phyloP scores from a whole-genome alignment of 1,140 invertebrate species.

The Drosophila lacertosa region DNA sequence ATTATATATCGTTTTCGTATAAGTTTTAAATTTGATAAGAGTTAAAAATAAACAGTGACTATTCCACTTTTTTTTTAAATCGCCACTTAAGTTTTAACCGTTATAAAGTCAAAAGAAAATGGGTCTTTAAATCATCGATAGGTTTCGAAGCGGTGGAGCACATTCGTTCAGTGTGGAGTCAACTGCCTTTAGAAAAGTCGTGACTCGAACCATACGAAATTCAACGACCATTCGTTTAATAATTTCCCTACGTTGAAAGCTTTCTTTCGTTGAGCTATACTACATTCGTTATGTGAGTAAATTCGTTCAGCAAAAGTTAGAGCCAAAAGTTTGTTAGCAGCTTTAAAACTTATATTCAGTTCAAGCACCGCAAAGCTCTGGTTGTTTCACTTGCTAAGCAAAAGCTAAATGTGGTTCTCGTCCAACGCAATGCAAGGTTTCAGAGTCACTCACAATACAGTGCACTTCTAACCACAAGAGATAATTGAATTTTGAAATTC shows the following conservation, averaged over 20 bases:
- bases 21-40: too few species aligned
- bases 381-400: neutral
- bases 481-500: constrained; percentile 17
- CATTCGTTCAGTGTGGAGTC: neutral
- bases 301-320: neutral
- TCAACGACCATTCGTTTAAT: neutral
- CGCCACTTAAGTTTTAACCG: neutral
- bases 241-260: neutral
- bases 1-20: too few species aligned
- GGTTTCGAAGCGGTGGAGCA: neutral
- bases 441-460: neutral
- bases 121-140: neutral
- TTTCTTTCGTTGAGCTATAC: neutral
- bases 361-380: neutral
- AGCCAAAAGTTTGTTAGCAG: neutral
- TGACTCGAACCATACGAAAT: neutral
- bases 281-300: neutral
- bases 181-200: neutral
- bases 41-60: too few species aligned
- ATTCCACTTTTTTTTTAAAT: too few species aligned
- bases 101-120: neutral
- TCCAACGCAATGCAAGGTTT: neutral
- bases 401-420: neutral
- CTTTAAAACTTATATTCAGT: neutral
- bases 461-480: neutral